These are phyloP conservation scores for Mus spretus DNA, from an alignment of 2,797 vertebrate genomes.

Conservation along the genomic window DNA sequence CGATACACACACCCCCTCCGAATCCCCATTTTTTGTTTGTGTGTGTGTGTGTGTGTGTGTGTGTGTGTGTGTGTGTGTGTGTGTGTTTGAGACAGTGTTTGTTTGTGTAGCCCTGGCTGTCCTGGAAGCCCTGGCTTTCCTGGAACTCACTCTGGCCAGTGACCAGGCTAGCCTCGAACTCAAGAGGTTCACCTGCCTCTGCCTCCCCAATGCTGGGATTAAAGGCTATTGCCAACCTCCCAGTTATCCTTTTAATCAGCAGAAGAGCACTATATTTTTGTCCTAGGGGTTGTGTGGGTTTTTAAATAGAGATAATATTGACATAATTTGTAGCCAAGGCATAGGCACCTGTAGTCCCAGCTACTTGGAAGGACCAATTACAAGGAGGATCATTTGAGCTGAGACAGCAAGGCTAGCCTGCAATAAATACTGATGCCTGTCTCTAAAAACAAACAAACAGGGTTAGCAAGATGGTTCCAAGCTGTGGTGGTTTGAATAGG, in stretches of 20 bases:
- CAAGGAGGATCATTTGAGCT: neutral
- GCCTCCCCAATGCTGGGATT: neutral
- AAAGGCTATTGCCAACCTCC: neutral
- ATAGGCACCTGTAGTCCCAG: no score
- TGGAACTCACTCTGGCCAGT: neutral
- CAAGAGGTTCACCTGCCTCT: neutral
- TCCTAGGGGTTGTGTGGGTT: neutral
- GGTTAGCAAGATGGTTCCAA: neutral
- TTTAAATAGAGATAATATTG: neutral
- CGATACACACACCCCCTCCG: no score
- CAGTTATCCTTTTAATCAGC: neutral
- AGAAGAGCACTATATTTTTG: neutral
- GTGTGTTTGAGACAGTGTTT: neutral
- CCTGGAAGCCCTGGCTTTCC: neutral
- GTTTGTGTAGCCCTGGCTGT: neutral
- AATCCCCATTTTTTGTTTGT: neutral
- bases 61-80: no score
- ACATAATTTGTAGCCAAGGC: neutral
- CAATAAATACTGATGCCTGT: neutral
- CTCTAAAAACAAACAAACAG: neutral
- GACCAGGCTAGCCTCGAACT: neutral
- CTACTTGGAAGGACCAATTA: neutral
- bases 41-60: neutral
- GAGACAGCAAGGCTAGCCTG: neutral
- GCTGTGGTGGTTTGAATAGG: neutral